phyloP scores from a whole-genome alignment of 1,140 invertebrate genomes.

The Apis florea region DNA sequence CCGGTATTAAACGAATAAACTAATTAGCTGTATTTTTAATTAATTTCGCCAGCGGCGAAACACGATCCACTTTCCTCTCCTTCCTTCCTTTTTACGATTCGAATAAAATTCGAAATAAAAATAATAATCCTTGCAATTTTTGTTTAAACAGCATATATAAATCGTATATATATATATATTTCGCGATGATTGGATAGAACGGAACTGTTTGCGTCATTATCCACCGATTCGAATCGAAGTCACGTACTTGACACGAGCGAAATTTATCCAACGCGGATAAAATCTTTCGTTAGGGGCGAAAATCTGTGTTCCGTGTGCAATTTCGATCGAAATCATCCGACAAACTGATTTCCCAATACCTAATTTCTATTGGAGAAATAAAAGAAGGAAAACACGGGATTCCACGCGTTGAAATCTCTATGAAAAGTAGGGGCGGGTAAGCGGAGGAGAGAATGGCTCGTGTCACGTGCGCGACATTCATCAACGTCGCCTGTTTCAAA shows the following conservation, averaged over 20 bases:
- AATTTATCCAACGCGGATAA: constrained; percentile 1
- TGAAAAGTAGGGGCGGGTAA: background rate
- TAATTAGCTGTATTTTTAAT: background rate
- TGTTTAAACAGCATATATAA: background rate
- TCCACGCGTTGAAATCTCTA: background rate
- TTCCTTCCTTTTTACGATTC: background rate
- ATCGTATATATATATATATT: background rate
- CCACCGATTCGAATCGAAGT: constrained; percentile 46
- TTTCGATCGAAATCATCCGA: too few species aligned
- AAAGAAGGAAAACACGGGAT: too few species aligned
- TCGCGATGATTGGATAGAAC: constrained; percentile 34
- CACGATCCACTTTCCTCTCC: background rate
- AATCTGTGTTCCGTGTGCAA: too few species aligned
- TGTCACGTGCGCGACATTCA: constrained; percentile 71
- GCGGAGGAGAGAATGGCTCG: background rate
- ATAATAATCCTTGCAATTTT: background rate
- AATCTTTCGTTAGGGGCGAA: background rate
- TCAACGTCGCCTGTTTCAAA: constrained; percentile 61
- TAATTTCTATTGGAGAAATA: too few species aligned
- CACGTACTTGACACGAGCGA: constrained; percentile 51
- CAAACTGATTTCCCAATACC: too few species aligned
- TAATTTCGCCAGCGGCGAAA: too few species aligned
- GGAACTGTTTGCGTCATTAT: constrained; percentile 54
- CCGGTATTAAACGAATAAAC: background rate
- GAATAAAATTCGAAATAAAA: too few species aligned